Conservation (phyloP, 2,888 invertebrate genomes). For the Ernsta delagoae region DNA sequence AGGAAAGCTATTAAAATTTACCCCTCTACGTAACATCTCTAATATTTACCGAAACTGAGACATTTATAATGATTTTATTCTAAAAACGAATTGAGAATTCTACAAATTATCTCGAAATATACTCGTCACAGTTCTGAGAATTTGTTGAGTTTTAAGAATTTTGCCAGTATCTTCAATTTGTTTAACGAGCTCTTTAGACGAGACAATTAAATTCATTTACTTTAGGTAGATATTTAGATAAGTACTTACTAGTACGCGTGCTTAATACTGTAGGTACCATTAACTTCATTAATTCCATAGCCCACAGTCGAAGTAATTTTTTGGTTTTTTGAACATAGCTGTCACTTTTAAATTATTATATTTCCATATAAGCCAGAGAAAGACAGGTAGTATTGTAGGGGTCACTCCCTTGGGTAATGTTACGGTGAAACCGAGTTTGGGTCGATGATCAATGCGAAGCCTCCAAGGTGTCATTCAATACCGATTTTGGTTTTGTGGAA, state of each 20-base stretch:
- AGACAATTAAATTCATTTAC: conserved; percentile 21
- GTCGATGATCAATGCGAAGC: conserved; percentile 73
- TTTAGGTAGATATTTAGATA: background rate
- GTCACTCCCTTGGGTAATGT: conserved; percentile 72
- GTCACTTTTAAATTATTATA: conserved; percentile 8
- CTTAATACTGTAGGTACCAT: background rate
- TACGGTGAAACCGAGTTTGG: conserved; percentile 73
- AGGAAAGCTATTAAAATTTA: background rate
- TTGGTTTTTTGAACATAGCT: background rate
- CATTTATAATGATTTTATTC: conserved; percentile 1
- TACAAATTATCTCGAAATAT: conserved; percentile 7
- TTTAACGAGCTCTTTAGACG: conserved; percentile 4
- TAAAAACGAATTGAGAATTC: background rate
- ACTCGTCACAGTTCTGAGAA: conserved; percentile 9
- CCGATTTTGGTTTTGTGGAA: conserved; percentile 58
- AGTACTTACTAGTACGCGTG: background rate
- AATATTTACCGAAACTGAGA: background rate
- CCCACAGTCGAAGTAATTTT: background rate
- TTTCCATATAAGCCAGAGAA: conserved; percentile 53
- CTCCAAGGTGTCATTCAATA: conserved; percentile 74
- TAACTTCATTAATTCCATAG: background rate
- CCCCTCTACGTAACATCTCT: background rate
- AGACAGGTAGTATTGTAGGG: conserved; percentile 57
- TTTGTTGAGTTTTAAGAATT: conserved; percentile 3
- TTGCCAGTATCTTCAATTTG: background rate